A percentile compares a stretch with the other conserved stretches of the same genome.
These are phyloP conservation scores for Ephestia elutella DNA, from an alignment of 1,140 invertebrate species.

Conservation along the genomic window DNA sequence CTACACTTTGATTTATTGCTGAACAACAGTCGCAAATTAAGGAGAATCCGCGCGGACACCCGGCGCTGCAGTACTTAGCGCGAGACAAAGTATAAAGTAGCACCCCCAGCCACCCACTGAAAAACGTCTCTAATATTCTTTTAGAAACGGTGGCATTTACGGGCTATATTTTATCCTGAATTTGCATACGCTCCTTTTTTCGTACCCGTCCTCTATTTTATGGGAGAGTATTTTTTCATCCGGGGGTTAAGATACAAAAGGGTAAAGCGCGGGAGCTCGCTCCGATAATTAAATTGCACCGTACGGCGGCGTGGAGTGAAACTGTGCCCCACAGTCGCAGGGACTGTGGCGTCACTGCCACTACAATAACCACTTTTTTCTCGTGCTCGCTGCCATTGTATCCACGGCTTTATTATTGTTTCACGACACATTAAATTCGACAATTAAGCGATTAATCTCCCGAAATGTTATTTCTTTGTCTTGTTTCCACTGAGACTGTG, in stretches of 20 bases:
- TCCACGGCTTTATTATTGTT: conserved; percentile 22
- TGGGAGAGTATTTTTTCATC: conserved; percentile 73
- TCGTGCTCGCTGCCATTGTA: neutral
- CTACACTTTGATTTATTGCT: conserved; percentile 51
- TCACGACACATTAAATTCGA: conserved; percentile 36
- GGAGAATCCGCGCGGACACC: conserved; percentile 61
- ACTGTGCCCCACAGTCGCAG: conserved; percentile 15
- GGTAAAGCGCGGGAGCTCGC: conserved; percentile 67
- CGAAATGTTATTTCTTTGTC: neutral
- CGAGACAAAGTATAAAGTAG: conserved; percentile 72
- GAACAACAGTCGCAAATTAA: conserved; percentile 68
- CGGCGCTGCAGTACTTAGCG: conserved; percentile 64
- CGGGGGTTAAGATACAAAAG: conserved; percentile 75
- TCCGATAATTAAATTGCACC: conserved; percentile 75
- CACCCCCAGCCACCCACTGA: conserved; percentile 72
- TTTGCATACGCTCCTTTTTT: conserved; percentile 76
- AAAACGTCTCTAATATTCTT: conserved; percentile 77
- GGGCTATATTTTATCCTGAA: conserved; percentile 77
- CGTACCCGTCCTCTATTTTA: conserved; percentile 72
- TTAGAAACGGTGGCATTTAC: conserved; percentile 76
- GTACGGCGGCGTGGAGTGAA: conserved; percentile 21
- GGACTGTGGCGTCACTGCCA: neutral
- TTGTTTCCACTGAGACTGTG: neutral
- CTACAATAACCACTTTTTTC: neutral
- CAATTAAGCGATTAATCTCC: conserved; percentile 34